phyloP scores from a whole-genome alignment of 2,888 invertebrate species.

The Girardia tigrina region DNA sequence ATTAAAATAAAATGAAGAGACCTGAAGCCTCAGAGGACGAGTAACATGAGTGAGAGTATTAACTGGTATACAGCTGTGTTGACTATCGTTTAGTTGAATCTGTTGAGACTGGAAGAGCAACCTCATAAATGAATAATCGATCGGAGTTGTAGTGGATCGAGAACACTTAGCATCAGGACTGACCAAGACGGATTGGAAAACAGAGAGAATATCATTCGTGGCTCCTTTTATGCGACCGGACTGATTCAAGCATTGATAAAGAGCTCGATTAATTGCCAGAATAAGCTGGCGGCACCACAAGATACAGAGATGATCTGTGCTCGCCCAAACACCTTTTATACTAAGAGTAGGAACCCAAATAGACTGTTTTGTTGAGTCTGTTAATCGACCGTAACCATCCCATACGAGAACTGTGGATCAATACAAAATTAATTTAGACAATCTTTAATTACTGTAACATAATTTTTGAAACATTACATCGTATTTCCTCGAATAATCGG shows the following conservation, averaged over 20 bases:
- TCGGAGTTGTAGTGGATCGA: neutral
- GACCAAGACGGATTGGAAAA: neutral
- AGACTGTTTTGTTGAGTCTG: neutral
- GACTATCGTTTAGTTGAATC: neutral
- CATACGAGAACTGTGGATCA: too few relatives aligned
- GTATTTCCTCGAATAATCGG: too few relatives aligned
- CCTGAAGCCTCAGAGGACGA: neutral
- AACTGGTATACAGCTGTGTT: neutral
- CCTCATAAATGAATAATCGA: neutral
- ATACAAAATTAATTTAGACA: too few relatives aligned
- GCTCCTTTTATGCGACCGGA: neutral
- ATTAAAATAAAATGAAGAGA: too few relatives aligned
- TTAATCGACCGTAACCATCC: conserved; percentile 15
- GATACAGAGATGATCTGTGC: conserved; percentile 30
- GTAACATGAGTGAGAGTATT: neutral
- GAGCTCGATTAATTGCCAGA: neutral
- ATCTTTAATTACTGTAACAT: too few relatives aligned
- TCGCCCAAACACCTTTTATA: neutral
- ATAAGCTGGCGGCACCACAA: conserved; percentile 27
- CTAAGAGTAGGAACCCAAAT: neutral
- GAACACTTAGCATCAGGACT: too few relatives aligned
- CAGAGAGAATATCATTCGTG: neutral
- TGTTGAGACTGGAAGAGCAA: neutral
- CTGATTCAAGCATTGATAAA: neutral
- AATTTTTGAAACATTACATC: too few relatives aligned